These are phyloP conservation scores for Psittacula derbiana DNA, from an alignment of 2,797 vertebrate species.

Conservation along the genomic window DNA sequence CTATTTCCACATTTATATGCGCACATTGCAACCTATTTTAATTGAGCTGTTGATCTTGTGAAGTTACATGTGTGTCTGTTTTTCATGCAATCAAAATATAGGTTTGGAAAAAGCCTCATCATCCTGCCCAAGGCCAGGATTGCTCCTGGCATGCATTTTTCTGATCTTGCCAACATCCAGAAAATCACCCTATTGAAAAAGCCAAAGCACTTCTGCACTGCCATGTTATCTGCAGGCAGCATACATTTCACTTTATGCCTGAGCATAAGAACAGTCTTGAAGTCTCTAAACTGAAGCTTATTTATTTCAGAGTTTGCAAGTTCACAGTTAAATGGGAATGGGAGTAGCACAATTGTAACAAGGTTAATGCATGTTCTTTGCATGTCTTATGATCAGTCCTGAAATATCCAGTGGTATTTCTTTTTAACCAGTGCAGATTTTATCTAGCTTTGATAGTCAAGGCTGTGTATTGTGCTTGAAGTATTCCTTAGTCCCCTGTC, in stretches of 20 bases:
- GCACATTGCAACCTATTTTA: neutral
- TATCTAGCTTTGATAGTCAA: neutral
- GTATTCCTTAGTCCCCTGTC: neutral
- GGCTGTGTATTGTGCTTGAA: neutral
- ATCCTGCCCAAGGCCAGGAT: neutral
- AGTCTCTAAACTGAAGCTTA: neutral
- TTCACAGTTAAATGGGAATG: neutral
- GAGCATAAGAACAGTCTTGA: neutral
- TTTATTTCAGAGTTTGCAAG: neutral
- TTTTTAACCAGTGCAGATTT: neutral
- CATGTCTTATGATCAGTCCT: neutral
- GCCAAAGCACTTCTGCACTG: neutral
- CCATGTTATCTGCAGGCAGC: neutral
- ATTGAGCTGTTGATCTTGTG: neutral
- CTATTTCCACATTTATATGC: neutral
- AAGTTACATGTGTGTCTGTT: neutral
- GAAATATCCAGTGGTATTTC: neutral
- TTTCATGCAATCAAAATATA: neutral
- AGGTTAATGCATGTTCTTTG: neutral
- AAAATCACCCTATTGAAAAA: conserved; percentile 1
- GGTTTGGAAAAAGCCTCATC: neutral
- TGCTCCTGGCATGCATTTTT: neutral
- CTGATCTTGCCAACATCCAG: neutral
- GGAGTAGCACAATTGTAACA: neutral
- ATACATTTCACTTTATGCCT: neutral